These are phyloP conservation scores for Aphidius colemani DNA, from an alignment of 2,888 invertebrate genomes.

Conservation along the genomic window DNA sequence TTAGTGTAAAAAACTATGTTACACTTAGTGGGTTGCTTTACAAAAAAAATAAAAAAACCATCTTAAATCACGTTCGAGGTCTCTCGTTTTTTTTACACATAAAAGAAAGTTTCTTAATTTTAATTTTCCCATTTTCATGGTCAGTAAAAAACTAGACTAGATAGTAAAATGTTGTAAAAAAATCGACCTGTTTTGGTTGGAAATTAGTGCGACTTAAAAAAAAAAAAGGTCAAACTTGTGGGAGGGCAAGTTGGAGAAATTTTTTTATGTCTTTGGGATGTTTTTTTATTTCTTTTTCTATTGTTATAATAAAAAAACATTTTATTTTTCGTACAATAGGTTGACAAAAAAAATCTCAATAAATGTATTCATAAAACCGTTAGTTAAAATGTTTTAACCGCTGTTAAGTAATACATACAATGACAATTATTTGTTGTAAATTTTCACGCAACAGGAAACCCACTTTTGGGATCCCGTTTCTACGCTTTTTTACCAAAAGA, in stretches of 20 bases:
- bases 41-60: neutral
- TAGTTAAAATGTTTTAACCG: slow-evolving; percentile 53
- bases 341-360: slow-evolving; percentile 36
- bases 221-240: slow-evolving; percentile 11
- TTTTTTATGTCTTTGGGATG: slow-evolving; percentile 8
- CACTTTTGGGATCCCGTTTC: slow-evolving; percentile 49
- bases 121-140: slow-evolving; percentile 12
- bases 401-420: slow-evolving; percentile 39
- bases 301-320: slow-evolving; percentile 15
- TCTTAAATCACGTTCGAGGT: slow-evolving; percentile 11
- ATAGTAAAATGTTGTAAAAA: slow-evolving; percentile 37
- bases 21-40: too few relatives aligned
- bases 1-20: neutral
- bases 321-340: neutral
- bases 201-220: slow-evolving; percentile 46
- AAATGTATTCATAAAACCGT: slow-evolving; percentile 55
- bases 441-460: slow-evolving; percentile 49
- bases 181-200: slow-evolving; percentile 54
- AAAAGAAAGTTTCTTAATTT: slow-evolving; percentile 12
- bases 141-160: slow-evolving; percentile 12
- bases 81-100: neutral
- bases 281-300: slow-evolving; percentile 13
- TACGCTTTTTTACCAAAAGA: slow-evolving; percentile 35
- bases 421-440: slow-evolving; percentile 35
- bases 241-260: slow-evolving; percentile 4